Evolutionary conservation across 2,888 invertebrate species (phyloP), one percentile per base, ranked within the genome.

Genomic region (Netelia fuscicornis): DNA sequence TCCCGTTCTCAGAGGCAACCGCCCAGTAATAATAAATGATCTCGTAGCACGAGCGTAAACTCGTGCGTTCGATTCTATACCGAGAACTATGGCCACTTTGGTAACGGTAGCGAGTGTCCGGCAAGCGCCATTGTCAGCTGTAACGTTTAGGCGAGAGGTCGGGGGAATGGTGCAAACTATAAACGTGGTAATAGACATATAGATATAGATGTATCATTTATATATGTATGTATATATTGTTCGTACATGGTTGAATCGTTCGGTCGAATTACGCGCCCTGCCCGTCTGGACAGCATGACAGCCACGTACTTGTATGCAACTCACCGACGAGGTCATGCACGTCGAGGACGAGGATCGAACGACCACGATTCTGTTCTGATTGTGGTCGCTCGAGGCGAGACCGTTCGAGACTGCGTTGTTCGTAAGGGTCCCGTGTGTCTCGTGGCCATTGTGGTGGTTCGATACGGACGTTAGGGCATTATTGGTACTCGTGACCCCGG

Each of bases 361-460:
- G 86, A 93, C 93, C 86, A 93, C 93, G 89, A 93, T 93, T 84
- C 93, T 90, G 89, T 93, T 93, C 90, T 93, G 93, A 88, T 93
- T 93, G 90, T 93, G 93, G 89, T 93, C 93, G 88, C 90, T 92
- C 77, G 91, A 90, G 84, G 90, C 90, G 78, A 91, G 89, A 9
- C 84, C 81, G 80, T 90, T 89, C 78, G 91, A 90, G 65, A 92
- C 90, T 62, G 89, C 88, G 42, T 89, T 89, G 86, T 90, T 91
- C 78, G 89, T 72, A 52, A 79, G 79, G 60, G 65, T 0, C 78
- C 90, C 87, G 80, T 90, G 91, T 77, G 89, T 89, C 87, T 92
- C 91, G 88, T 90, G 91, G 82, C 87, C 89, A 87, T 89, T 88
- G 85, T 88, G 89, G 83, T 86, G 82, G 72, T 85, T 87, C 84